Percentiles rank a stretch among this genome's conserved stretches.
Conservation (phyloP, 2,797 vertebrate species). For the Pelochelys cantorii region DNA sequence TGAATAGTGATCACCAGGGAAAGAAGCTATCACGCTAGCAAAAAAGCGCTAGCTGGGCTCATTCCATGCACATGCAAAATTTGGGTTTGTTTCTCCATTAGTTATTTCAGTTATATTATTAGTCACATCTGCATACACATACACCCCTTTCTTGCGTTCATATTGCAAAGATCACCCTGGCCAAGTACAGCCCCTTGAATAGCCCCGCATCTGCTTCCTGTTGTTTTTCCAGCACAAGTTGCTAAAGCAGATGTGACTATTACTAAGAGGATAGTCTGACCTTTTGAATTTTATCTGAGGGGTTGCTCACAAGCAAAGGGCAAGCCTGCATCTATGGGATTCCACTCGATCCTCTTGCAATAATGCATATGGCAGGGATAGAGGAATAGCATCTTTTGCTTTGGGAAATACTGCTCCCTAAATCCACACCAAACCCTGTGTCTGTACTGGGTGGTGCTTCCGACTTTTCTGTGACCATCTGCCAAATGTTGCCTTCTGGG, state of each 20-base stretch:
- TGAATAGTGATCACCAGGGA: background rate
- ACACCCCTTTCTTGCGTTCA: background rate
- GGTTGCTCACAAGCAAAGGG: background rate
- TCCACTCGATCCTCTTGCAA: background rate
- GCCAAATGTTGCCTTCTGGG: background rate
- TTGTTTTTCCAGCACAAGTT: slow-evolving; percentile 15
- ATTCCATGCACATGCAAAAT: background rate
- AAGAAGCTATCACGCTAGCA: background rate
- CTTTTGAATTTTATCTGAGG: background rate
- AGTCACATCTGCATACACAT: background rate
- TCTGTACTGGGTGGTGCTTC: background rate
- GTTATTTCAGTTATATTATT: background rate
- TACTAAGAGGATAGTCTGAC: background rate
- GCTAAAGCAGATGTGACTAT: background rate
- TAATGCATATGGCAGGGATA: rapidly evolving
- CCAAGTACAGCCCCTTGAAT: background rate
- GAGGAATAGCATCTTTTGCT: background rate
- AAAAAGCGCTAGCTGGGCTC: background rate
- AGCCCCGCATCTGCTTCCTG: background rate
- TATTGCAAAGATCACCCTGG: background rate
- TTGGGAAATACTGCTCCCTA: background rate
- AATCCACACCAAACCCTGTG: background rate
- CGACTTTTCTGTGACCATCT: background rate
- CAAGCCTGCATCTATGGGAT: background rate
- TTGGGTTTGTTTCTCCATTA: slow-evolving; percentile 14